Evolutionary conservation across 1,140 invertebrate species (phyloP), one percentile per base, ranked within the genome.

Genomic region (Pteromalus puparum): DNA sequence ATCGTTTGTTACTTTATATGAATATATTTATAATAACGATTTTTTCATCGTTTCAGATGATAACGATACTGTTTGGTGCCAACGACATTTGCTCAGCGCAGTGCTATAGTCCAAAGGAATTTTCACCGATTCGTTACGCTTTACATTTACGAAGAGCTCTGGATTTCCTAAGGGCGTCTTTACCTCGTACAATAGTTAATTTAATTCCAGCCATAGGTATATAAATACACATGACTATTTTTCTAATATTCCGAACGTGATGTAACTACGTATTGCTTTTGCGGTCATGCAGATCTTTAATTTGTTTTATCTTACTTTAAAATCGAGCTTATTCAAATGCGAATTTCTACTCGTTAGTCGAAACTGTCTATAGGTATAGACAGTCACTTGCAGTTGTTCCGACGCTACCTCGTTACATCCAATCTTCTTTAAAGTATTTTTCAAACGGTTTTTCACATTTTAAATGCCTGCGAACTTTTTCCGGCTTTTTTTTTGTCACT

Each of bases 41-140:
- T 42, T 73, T 53, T 76, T 67, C 10, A 34, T 82, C 9, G 24
- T 90, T 91, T 7, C 88, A 94, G 94, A 85, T 96, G 91, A 93
- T 98, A n/a, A 97, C 97, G 0, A 93, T 98, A n/a, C 96, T 97
- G 88, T 96, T 97, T 81, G 97, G 97, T 15, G 96, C 96, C 61
- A 98, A 98, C 90, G 97, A 98, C 90, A 94, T 97, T 18, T 98
- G 97, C 89, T 96, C 95, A 0, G 96, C 95, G 0, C 96, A 97
- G 61, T 97, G 96, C 88, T 95, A 94, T 85, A 94, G 94, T 82
- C 94, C 94, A 0, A 92, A 94, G 1, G 89, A 92, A 75, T 95
- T 94, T 89, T 95, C 95, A 1, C 94, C 94, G 1, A 88, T 93
- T 1, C 94, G 94, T 24, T 96, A 97, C 89, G 94, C 94, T 2